These are phyloP conservation scores for Diorhabda carinulata DNA, from an alignment of 1,140 invertebrate genomes.

Conservation along the genomic window DNA sequence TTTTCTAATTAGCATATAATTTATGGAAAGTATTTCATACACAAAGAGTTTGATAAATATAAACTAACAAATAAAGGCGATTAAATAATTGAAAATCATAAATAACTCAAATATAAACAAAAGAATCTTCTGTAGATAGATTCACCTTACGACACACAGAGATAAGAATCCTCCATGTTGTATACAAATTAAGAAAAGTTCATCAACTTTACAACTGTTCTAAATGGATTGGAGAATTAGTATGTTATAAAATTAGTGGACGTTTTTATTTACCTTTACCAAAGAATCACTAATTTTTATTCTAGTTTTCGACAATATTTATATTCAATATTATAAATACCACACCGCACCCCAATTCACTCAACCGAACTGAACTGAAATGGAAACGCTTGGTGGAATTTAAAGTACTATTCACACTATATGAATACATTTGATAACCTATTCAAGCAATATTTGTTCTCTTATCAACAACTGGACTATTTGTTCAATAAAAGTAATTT, in stretches of 20 bases:
- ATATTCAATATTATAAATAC: conserved; percentile 4
- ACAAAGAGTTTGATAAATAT: no score
- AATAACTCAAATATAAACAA: background rate
- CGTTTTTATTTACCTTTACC: background rate
- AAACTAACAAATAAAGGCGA: no score
- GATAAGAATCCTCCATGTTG: conserved; percentile 40
- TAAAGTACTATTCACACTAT: background rate
- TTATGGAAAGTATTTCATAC: background rate
- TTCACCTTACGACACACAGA: conserved; percentile 35
- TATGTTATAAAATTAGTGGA: background rate
- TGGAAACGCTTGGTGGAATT: no score
- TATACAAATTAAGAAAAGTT: conserved; percentile 21
- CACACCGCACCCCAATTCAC: conserved; percentile 32
- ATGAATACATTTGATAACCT: no score
- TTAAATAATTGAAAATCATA: no score
- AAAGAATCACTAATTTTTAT: conserved; percentile 12
- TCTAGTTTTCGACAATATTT: background rate
- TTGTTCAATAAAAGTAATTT: no score
- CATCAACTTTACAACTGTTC: conserved; percentile 5
- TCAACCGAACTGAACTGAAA: background rate
- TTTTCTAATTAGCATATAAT: background rate
- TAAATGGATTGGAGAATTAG: background rate
- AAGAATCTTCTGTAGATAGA: conserved; percentile 5
- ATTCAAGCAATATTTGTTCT: no score
- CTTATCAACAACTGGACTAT: no score